These are phyloP conservation scores for Drosophila parvula DNA, from an alignment of 1,140 invertebrate genomes.

Conservation along the genomic window DNA sequence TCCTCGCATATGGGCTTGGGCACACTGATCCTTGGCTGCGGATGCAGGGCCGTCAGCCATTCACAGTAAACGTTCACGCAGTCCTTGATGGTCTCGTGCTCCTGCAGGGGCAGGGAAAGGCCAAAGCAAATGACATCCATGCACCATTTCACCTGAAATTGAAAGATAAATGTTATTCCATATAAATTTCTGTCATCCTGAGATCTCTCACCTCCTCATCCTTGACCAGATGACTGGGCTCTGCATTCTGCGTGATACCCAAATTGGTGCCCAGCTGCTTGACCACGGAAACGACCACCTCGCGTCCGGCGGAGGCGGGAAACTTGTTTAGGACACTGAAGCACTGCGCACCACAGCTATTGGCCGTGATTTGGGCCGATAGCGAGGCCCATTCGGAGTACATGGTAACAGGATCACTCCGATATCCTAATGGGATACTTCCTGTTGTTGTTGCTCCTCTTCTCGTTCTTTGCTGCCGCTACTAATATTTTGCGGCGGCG, in stretches of 20 bases:
- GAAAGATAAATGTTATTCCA: background rate
- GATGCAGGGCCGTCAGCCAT: conserved; percentile 95
- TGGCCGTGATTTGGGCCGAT: conserved; percentile 88
- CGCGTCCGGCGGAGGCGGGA: conserved; percentile 89
- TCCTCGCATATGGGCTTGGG: conserved; percentile 94
- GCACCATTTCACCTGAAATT: conserved; percentile 77
- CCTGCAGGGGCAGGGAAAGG: conserved; percentile 93
- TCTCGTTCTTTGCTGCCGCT: too few relatives aligned
- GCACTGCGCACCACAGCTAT: conserved; percentile 87
- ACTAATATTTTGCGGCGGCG: conserved; percentile 8
- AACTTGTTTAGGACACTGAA: conserved; percentile 95
- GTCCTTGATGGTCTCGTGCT: conserved; percentile 97
- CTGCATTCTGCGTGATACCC: conserved; percentile 90
- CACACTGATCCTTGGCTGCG: conserved; percentile 91
- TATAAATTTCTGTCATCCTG: too few relatives aligned
- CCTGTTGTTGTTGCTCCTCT: background rate
- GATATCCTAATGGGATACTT: background rate
- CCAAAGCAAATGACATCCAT: conserved; percentile 94
- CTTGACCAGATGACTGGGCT: conserved; percentile 89
- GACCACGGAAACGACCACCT: conserved; percentile 93
- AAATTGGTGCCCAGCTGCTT: conserved; percentile 91
- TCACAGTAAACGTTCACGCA: conserved; percentile 99
- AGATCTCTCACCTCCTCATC: conserved; percentile 88
- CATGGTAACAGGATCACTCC: conserved; percentile 84
- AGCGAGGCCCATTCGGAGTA: conserved; percentile 94